These are phyloP conservation scores for Caranx melampygus DNA, from an alignment of 2,113 vertebrate genomes.

Conservation along the genomic window DNA sequence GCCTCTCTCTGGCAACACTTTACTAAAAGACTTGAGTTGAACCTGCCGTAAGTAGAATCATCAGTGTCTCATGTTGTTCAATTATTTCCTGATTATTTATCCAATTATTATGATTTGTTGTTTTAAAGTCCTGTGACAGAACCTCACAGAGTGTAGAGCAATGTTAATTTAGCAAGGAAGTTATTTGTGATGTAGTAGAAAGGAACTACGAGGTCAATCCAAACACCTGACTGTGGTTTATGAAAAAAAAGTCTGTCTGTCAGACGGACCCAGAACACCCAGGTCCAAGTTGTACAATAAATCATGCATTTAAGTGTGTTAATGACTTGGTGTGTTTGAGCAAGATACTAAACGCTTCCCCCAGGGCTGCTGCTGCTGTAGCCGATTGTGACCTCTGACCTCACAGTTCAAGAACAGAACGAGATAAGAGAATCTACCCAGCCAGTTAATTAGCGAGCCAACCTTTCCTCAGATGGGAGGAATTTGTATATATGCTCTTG, in stretches of 20 bases:
- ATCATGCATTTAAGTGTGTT: slow-evolving; percentile 45
- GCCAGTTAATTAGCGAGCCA: slow-evolving; percentile 67
- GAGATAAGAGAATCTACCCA: slow-evolving; percentile 38
- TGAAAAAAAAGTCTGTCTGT: too few species aligned
- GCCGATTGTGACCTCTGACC: slow-evolving; percentile 58
- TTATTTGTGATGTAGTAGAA: too few species aligned
- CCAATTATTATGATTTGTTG: too few species aligned
- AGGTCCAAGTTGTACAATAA: slow-evolving; percentile 16
- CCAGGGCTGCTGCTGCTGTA: slow-evolving; percentile 1
- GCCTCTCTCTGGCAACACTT: too few species aligned
- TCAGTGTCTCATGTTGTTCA: too few species aligned
- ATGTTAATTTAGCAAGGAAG: background rate
- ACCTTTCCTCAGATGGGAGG: slow-evolving; percentile 57
- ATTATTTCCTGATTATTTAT: too few species aligned
- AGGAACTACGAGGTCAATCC: too few species aligned
- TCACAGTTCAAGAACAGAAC: slow-evolving; percentile 22
- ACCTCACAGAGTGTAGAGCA: too few species aligned
- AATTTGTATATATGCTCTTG: slow-evolving; percentile 49
- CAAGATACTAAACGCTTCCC: slow-evolving; percentile 21
- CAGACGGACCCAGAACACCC: background rate
- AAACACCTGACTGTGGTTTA: too few species aligned
- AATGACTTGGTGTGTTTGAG: slow-evolving; percentile 18
- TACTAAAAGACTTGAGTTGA: too few species aligned
- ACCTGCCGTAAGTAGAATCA: too few species aligned
- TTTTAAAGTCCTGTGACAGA: too few species aligned